Evolutionary conservation across 2,113 vertebrate genomes (phyloP), one percentile per base, ranked within the genome.

Genomic region (Podarcis cretensis): DNA sequence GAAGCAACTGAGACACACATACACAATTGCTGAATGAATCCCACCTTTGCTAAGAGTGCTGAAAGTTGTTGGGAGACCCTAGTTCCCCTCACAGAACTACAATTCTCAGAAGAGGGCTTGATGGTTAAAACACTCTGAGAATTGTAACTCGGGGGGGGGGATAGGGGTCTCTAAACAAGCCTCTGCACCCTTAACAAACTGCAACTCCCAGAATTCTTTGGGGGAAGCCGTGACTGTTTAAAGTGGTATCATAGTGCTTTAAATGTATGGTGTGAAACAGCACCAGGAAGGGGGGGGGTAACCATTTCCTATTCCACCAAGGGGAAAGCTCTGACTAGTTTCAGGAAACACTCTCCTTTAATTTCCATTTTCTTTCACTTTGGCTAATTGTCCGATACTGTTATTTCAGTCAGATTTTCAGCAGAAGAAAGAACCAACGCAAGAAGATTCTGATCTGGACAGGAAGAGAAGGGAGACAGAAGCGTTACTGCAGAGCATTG

Each of bases 401-500:
- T 88, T 76, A 85, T 87, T 87, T 94, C 85, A 99, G 98, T 91
- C 98, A 20, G 99, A 99, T 94, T 97, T 96, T 89, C 99, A 99
- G 92, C 98, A 99, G 93, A 99, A 99, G 96, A 97, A 97, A 48
- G 99, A 99, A 88, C 97, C 96, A 2, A 95, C 96, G 82, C 98
- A 97, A 18, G 98, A 98, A 84, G 98, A 99, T 87, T 98, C 98
- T 0, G 99, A 99, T 92, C 94, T 99, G 90, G 99, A 99, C 94
- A 98, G 98, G 32, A 99, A 99, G 89, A 98, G 98, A 59, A 96
- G 99, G 81, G 99, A 99, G 96, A 99, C 99, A 0, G 99, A 99
- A 91, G 99, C 99, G 59, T 96, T 99, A 85, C 97, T 99, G 21
- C 99, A 99, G 93, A 99, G 99, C 90, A 99, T 99, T 76, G 99